These are phyloP conservation scores for Noctua pronuba DNA, from an alignment of 2,888 invertebrate species.

Conservation along the genomic window DNA sequence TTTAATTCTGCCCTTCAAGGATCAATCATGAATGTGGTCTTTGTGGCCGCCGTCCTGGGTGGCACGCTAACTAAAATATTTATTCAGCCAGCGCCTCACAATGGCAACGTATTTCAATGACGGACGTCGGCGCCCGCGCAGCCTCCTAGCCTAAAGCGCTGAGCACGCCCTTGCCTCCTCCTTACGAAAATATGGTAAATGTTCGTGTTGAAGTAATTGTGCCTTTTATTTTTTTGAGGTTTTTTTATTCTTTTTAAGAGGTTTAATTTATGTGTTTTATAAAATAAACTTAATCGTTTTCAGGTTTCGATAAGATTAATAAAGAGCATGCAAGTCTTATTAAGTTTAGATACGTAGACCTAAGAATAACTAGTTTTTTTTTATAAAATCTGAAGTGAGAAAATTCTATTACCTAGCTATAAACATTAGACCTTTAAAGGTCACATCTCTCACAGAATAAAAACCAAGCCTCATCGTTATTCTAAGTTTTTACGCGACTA, in stretches of 20 bases:
- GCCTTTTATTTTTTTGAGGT: slow-evolving; percentile 5
- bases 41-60: slow-evolving; percentile 86
- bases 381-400: not conserved
- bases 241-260: not conserved
- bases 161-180: slow-evolving; percentile 62
- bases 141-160: slow-evolving; percentile 74
- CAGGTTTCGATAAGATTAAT: not conserved
- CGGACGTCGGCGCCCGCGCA: slow-evolving; percentile 72
- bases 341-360: not conserved
- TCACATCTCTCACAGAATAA: not conserved
- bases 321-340: not conserved
- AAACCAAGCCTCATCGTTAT: not conserved
- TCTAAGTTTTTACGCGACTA: slow-evolving; percentile 6
- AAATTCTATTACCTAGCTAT: not conserved
- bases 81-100: slow-evolving; percentile 85
- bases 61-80: slow-evolving; percentile 88
- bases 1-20: slow-evolving; percentile 83
- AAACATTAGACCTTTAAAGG: not conserved
- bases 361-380: not conserved
- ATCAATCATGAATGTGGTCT: slow-evolving; percentile 85
- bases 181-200: slow-evolving; percentile 67
- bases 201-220: slow-evolving; percentile 60
- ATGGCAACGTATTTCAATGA: slow-evolving; percentile 89
- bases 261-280: slow-evolving; percentile 23
- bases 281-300: not conserved